Percentiles rank a stretch among this genome's conserved stretches.
Conservation (phyloP, 2,113 vertebrate species). For the Poicephalus meyeri region DNA sequence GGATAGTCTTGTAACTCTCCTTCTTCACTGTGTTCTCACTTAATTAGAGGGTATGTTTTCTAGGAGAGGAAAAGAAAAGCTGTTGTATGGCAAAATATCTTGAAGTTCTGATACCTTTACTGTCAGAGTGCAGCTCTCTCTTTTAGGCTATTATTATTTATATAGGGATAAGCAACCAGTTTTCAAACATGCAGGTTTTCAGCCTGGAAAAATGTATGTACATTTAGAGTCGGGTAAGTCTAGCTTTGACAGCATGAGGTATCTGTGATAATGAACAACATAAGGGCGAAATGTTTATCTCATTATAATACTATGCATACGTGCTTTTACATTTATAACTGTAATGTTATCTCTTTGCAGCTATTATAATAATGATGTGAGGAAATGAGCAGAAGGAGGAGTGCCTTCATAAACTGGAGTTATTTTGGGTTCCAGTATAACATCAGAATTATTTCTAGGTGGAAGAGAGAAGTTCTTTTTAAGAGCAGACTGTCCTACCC, state of each 20-base stretch:
- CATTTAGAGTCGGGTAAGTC: neutral
- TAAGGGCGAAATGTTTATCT: neutral
- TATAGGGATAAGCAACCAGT: neutral
- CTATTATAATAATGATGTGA: neutral
- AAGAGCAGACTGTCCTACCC: neutral
- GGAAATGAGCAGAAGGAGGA: neutral
- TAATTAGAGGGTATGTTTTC: neutral
- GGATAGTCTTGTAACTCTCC: neutral
- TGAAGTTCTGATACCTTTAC: neutral
- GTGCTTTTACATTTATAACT: neutral
- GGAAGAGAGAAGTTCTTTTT: constrained; percentile 12
- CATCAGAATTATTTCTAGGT: neutral
- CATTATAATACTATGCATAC: neutral
- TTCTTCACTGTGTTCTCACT: neutral
- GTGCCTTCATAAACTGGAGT: neutral
- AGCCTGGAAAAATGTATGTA: neutral
- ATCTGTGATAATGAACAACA: neutral
- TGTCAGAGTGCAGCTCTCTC: neutral
- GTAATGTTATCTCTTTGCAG: neutral
- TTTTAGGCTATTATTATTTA: neutral
- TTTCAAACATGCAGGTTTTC: neutral
- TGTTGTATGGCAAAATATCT: neutral
- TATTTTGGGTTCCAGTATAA: neutral
- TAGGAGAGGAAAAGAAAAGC: neutral
- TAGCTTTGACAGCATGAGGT: neutral